Evolutionary conservation across 2,113 vertebrate genomes (phyloP).

Genomic region (Rhipidura dahli): DNA sequence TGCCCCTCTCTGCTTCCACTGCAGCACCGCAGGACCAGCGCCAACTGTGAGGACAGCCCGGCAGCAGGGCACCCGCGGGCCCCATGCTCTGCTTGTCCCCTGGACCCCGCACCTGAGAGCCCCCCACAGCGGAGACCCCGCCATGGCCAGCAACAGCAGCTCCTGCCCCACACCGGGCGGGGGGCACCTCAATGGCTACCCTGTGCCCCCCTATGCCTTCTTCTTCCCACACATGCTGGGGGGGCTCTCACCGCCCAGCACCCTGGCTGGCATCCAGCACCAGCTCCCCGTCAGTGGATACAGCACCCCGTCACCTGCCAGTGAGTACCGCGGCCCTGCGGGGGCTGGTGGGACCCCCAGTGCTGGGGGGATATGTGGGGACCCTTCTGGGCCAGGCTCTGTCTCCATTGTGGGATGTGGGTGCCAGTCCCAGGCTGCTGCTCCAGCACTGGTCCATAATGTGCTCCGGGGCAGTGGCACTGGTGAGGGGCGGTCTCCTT

Average conservation of each 20-base stretch:
- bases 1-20: not conserved
- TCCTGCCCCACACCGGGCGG: constrained; percentile 80
- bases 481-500: not conserved
- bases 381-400: not conserved
- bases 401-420: accelerated
- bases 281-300: constrained; percentile 92
- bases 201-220: constrained; percentile 92
- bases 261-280: constrained; percentile 80
- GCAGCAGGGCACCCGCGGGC: not conserved
- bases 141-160: constrained; percentile 96
- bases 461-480: accelerated
- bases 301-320: constrained; percentile 95
- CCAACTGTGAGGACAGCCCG: not conserved
- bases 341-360: not conserved
- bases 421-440: not conserved
- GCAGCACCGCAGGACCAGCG: not conserved
- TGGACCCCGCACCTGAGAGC: not conserved
- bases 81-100: constrained; percentile 4
- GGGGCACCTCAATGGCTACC: constrained; percentile 89
- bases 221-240: constrained; percentile 96
- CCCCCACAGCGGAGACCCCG: not conserved
- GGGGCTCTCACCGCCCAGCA: constrained; percentile 86
- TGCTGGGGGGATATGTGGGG: accelerated
- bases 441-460: accelerated
- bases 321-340: constrained; percentile 73